Conservation (phyloP, 2,888 invertebrate species). For the Chrysolina americana region DNA sequence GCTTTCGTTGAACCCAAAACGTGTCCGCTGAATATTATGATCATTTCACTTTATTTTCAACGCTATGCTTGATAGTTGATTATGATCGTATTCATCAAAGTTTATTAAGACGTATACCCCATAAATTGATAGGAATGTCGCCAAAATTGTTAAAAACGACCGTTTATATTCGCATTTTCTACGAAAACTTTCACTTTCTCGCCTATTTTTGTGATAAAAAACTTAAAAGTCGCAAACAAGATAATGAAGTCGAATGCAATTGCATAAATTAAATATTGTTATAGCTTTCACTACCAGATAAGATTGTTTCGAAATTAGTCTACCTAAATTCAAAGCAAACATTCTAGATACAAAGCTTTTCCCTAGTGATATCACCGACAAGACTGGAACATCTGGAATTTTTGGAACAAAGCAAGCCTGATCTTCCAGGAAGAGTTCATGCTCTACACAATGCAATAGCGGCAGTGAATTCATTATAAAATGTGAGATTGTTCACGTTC, state of each 20-base stretch:
- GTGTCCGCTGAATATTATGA: not conserved
- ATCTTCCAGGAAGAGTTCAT: not conserved
- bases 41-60: not conserved
- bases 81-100: not conserved
- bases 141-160: constrained; percentile 3
- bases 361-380: not conserved
- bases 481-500: too few relatives aligned
- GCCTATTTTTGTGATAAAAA: not conserved
- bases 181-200: not conserved
- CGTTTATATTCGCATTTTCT: not conserved
- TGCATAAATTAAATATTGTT: constrained; percentile 14
- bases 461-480: too few relatives aligned
- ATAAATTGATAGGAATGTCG: not conserved
- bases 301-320: constrained; percentile 8
- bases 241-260: not conserved
- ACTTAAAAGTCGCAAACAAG: not conserved
- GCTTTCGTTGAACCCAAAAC: not conserved
- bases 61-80: not conserved
- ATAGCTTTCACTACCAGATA: constrained; percentile 1
- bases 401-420: not conserved
- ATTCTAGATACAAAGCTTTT: not conserved
- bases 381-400: not conserved
- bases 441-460: too few relatives aligned
- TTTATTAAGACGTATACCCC: not conserved
- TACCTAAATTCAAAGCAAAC: constrained; percentile 3